Conservation (phyloP, 2,888 invertebrate species). For the Hartigia nigra region DNA sequence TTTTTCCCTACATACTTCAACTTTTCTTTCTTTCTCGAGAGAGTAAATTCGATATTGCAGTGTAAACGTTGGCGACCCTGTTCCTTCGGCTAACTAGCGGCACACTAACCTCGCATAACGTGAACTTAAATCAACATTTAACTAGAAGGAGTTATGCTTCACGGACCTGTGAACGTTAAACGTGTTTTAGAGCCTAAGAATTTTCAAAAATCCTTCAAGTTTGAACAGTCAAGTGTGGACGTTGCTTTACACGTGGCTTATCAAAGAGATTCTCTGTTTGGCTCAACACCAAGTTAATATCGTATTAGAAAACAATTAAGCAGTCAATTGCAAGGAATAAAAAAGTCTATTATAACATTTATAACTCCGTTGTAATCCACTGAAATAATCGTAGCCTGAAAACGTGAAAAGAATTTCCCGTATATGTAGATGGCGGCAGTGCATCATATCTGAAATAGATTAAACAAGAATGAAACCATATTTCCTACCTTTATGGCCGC, state of each 20-base stretch:
- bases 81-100: constrained; percentile 7
- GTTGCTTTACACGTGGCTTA: background rate
- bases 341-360: background rate
- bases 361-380: background rate
- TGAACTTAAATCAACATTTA: constrained; percentile 15
- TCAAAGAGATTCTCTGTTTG: background rate
- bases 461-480: constrained; percentile 6
- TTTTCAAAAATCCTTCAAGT: background rate
- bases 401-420: background rate
- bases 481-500: background rate
- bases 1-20: background rate
- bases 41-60: constrained; percentile 13
- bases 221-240: background rate
- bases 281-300: background rate
- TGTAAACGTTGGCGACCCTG: constrained; percentile 14
- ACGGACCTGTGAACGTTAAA: constrained; percentile 16
- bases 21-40: background rate
- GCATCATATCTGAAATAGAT: background rate
- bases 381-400: background rate
- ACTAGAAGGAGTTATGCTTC: constrained; percentile 9
- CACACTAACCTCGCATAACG: constrained; percentile 13
- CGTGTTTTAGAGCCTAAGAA: constrained; percentile 2
- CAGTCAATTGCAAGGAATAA: background rate
- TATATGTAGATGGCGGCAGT: background rate
- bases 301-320: background rate